phyloP scores from a whole-genome alignment of 2,888 invertebrate genomes.

The Ophonus ardosiacus region DNA sequence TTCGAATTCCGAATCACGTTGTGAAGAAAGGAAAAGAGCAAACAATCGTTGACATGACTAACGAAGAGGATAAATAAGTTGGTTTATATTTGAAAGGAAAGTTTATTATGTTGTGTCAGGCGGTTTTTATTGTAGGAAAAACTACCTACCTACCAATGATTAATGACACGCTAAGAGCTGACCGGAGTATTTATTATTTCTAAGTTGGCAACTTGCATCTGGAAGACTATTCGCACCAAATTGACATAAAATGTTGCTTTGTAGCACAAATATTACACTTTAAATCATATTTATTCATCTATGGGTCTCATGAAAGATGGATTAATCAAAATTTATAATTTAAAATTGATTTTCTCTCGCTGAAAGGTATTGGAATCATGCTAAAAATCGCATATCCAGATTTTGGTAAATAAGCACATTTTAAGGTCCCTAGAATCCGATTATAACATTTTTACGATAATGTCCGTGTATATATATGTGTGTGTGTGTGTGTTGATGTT shows the following conservation, averaged over 20 bases:
- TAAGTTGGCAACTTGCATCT: constrained; percentile 41
- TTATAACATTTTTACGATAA: too few species aligned
- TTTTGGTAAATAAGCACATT: too few species aligned
- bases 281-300: not conserved
- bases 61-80: constrained; percentile 46
- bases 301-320: not conserved
- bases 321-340: not conserved
- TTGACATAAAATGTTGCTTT: not conserved
- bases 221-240: not conserved
- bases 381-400: too few species aligned
- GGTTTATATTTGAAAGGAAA: constrained; percentile 46
- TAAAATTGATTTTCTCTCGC: not conserved
- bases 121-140: constrained; percentile 37
- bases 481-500: too few species aligned
- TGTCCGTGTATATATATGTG: too few species aligned
- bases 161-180: constrained; percentile 23
- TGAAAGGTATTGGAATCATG: too few species aligned
- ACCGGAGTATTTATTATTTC: constrained; percentile 49
- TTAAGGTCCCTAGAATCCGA: too few species aligned
- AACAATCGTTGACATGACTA: constrained; percentile 38
- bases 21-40: constrained; percentile 15
- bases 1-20: not conserved
- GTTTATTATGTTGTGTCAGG: constrained; percentile 46
- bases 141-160: constrained; percentile 39
- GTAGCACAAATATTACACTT: not conserved